A percentile compares a stretch with the other conserved stretches of the same genome.
These are phyloP conservation scores for Octonoba sinensis DNA, from an alignment of 2,888 invertebrate genomes.

Conservation along the genomic window DNA sequence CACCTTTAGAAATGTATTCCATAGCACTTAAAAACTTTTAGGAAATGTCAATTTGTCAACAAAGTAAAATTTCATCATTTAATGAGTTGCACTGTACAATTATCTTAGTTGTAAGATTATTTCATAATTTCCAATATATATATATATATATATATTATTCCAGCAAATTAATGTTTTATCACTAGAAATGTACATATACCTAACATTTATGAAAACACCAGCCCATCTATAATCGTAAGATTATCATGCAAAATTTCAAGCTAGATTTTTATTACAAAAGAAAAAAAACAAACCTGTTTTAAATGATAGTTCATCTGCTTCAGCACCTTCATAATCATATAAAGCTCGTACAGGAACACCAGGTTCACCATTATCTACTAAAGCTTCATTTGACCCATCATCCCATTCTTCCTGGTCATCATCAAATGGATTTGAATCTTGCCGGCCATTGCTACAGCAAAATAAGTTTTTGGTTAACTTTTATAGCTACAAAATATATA, in stretches of 20 bases:
- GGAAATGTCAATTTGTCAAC: too few species aligned
- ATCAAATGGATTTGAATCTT: conserved; percentile 66
- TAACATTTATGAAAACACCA: background rate
- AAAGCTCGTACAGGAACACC: conserved; percentile 94
- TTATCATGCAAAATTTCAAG: background rate
- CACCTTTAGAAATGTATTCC: too few species aligned
- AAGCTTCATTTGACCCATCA: conserved; percentile 76
- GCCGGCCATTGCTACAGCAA: conserved; percentile 51
- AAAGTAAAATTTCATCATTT: too few species aligned
- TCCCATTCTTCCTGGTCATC: conserved; percentile 82
- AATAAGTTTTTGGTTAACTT: background rate
- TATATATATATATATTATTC: too few species aligned
- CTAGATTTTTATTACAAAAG: background rate
- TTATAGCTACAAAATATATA: too few species aligned
- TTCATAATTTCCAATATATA: too few species aligned
- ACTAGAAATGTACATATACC: too few species aligned
- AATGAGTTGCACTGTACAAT: too few species aligned
- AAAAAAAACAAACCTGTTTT: conserved; percentile 82
- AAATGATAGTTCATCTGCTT: conserved; percentile 96
- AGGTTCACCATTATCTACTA: conserved; percentile 92
- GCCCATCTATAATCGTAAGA: background rate
- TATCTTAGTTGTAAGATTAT: too few species aligned
- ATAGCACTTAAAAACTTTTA: too few species aligned
- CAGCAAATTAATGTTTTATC: too few species aligned
- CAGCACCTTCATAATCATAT: conserved; percentile 96